Evolutionary conservation across 1,140 invertebrate genomes (phyloP).

Genomic region (Tetragnatha versicolor): DNA sequence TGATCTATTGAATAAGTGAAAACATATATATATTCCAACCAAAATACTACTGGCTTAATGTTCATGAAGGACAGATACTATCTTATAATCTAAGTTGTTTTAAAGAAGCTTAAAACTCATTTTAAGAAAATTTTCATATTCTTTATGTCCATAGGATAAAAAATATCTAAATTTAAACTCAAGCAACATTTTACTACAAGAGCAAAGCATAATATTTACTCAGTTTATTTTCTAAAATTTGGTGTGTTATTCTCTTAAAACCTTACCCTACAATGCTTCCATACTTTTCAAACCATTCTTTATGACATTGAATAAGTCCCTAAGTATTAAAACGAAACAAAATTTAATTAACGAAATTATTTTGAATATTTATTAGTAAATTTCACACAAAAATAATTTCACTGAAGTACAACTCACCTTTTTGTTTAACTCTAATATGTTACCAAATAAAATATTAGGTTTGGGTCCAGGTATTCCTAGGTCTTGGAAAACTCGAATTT

Average conservation of each 20-base stretch:
- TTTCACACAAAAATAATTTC: no score
- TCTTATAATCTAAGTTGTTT: no score
- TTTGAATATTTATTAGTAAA: no score
- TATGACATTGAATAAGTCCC: background rate
- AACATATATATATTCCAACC: no score
- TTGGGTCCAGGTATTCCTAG: slow-evolving; percentile 61
- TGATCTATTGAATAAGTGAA: no score
- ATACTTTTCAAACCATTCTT: slow-evolving; percentile 61
- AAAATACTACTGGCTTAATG: no score
- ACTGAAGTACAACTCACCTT: slow-evolving; percentile 59
- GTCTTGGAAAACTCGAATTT: slow-evolving; percentile 57
- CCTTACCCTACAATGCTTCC: slow-evolving; percentile 62
- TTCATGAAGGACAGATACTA: no score
- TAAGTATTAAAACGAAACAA: no score
- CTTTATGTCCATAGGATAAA: background rate
- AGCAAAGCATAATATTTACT: background rate
- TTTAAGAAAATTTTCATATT: no score
- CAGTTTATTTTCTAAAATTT: background rate
- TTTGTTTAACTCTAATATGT: slow-evolving; percentile 58
- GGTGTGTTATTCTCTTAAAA: no score
- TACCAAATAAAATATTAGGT: slow-evolving; percentile 61
- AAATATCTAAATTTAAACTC: background rate
- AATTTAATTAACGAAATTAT: no score
- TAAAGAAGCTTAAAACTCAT: no score
- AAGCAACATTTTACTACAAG: background rate